Percentiles rank a stretch among this genome's conserved stretches.
phyloP scores from a whole-genome alignment of 2,888 invertebrate species.

The Synanthedon formicaeformis region DNA sequence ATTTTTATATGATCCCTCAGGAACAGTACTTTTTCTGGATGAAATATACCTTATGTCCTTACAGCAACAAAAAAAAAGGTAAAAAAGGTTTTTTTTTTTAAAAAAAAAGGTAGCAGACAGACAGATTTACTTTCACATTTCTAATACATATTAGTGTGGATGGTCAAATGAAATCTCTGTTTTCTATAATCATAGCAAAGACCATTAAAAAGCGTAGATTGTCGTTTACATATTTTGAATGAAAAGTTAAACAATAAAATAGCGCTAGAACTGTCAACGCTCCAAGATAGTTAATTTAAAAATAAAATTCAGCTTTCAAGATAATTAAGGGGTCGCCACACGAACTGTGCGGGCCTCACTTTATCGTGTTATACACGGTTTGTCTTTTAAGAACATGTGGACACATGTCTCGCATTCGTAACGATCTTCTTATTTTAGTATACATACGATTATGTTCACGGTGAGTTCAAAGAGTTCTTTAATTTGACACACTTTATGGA shows the following conservation, averaged over 20 bases:
- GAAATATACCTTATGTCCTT: too few species aligned
- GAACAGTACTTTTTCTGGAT: too few species aligned
- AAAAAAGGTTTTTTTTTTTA: too few species aligned
- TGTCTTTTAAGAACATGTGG: slow-evolving; percentile 52
- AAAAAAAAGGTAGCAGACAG: too few species aligned
- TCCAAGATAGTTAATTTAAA: slow-evolving; percentile 16
- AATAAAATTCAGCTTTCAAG: slow-evolving; percentile 18
- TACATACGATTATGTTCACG: slow-evolving; percentile 53
- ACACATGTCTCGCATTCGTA: slow-evolving; percentile 57
- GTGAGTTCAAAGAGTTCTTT: slow-evolving; percentile 59
- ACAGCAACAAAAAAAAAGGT: too few species aligned
- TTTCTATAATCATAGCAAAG: too few species aligned
- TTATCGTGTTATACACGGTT: slow-evolving; percentile 59
- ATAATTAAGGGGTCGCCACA: slow-evolving; percentile 20
- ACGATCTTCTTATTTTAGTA: slow-evolving; percentile 52
- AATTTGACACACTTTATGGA: slow-evolving; percentile 64
- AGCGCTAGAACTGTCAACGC: slow-evolving; percentile 10
- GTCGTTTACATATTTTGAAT: too few species aligned
- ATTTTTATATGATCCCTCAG: too few species aligned
- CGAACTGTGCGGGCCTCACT: slow-evolving; percentile 22
- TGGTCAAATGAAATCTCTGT: too few species aligned
- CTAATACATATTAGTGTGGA: too few species aligned
- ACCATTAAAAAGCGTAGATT: too few species aligned
- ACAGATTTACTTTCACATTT: too few species aligned
- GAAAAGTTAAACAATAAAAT: neutral